phyloP scores from a whole-genome alignment of 1,140 invertebrate genomes.

The Magallana ariakensis region DNA sequence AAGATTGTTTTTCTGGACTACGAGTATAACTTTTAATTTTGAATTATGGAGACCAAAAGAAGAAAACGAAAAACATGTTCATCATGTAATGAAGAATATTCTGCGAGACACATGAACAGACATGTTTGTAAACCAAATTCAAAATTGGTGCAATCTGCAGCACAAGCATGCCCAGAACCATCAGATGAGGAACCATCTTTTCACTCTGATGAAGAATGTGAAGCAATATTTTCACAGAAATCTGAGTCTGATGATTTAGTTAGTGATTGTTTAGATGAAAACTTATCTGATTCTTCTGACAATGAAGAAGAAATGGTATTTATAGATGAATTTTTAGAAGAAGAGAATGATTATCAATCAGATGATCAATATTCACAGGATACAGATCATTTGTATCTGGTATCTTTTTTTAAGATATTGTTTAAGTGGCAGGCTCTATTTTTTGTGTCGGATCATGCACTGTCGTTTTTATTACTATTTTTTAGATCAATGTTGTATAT shows the following conservation, averaged over 20 bases:
- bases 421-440: slow-evolving; percentile 15
- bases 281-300: background rate
- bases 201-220: background rate
- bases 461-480: background rate
- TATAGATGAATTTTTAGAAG: background rate
- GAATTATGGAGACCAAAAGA: too few relatives aligned
- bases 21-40: too few relatives aligned
- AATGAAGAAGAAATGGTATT: slow-evolving; percentile 1
- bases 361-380: background rate
- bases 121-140: too few relatives aligned
- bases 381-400: background rate
- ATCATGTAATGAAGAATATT: too few relatives aligned
- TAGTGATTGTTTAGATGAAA: background rate
- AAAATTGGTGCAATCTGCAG: too few relatives aligned
- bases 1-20: too few relatives aligned
- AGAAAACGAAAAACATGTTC: too few relatives aligned
- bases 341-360: background rate
- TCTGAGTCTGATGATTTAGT: background rate
- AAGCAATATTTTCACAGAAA: background rate
- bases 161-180: too few relatives aligned
- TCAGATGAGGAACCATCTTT: too few relatives aligned
- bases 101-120: too few relatives aligned
- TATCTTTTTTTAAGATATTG: slow-evolving; percentile 22
- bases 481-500: slow-evolving; percentile 15
- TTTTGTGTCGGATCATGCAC: background rate